Conservation (phyloP, 2,888 invertebrate species). For the Drosophila incognita region DNA sequence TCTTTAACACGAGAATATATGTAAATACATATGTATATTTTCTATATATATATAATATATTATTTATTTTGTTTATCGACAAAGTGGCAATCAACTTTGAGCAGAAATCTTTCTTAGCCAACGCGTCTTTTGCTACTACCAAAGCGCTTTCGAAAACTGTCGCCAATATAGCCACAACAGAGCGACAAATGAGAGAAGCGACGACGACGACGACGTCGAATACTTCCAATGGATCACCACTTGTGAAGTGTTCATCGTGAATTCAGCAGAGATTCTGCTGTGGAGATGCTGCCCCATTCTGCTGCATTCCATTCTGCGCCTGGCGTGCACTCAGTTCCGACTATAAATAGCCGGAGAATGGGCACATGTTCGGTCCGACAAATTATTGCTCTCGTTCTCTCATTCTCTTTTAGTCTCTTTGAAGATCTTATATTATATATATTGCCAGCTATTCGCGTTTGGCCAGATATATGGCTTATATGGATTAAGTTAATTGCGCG, state of each 20-base stretch:
- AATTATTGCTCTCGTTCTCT: slow-evolving; percentile 16
- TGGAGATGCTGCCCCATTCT: neutral
- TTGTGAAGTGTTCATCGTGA: slow-evolving; percentile 77
- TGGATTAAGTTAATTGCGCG: slow-evolving; percentile 72
- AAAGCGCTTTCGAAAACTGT: slow-evolving; percentile 41
- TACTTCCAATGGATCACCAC: slow-evolving; percentile 75
- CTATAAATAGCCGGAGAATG: slow-evolving; percentile 79
- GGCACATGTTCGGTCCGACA: slow-evolving; percentile 67
- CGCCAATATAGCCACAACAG: slow-evolving; percentile 37
- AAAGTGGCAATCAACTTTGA: slow-evolving; percentile 29
- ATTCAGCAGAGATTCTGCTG: slow-evolving; percentile 46
- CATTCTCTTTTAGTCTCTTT: slow-evolving; percentile 10
- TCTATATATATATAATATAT: slow-evolving; percentile 41
- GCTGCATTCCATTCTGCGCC: slow-evolving; percentile 66
- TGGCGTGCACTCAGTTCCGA: slow-evolving; percentile 58
- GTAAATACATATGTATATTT: slow-evolving; percentile 14
- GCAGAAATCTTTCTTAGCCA: slow-evolving; percentile 38
- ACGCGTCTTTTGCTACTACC: slow-evolving; percentile 71
- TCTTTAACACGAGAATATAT: slow-evolving; percentile 6
- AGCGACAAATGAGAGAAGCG: slow-evolving; percentile 54
- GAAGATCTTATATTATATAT: neutral
- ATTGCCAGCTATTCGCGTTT: slow-evolving; percentile 28
- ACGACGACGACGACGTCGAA: slow-evolving; percentile 12
- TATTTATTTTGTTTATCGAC: slow-evolving; percentile 42
- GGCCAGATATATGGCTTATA: slow-evolving; percentile 36